Conservation (phyloP, 1,140 invertebrate species). For the Brachionus manjavacas region DNA sequence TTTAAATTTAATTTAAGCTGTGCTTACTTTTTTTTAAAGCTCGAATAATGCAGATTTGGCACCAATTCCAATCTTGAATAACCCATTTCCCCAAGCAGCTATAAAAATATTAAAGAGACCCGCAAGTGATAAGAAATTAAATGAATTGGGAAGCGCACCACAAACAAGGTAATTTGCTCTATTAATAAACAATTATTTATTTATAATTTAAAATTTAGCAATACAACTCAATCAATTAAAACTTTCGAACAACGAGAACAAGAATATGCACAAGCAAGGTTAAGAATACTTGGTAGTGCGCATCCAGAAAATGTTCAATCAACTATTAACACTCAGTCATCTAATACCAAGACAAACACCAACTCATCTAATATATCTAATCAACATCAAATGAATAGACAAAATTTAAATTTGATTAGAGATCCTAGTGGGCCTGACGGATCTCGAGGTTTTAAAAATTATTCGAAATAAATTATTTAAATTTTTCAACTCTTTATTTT, state of each 20-base stretch:
- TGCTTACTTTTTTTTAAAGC: not conserved
- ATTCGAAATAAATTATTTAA: not conserved
- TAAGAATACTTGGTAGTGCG: slow-evolving; percentile 31
- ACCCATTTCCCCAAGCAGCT: not conserved
- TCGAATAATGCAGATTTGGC: not conserved
- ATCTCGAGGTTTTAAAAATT: not conserved
- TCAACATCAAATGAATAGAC: slow-evolving; percentile 3
- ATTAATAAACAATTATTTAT: not conserved
- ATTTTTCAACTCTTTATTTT: not conserved
- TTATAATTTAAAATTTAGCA: not conserved
- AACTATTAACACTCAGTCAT: not conserved
- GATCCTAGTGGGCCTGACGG: slow-evolving; percentile 12
- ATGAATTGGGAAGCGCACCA: not conserved
- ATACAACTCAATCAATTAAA: not conserved
- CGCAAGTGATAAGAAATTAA: slow-evolving; percentile 6
- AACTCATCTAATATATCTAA: not conserved
- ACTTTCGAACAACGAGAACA: slow-evolving; percentile 40
- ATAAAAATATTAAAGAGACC: slow-evolving; percentile 41
- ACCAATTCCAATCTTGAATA: not conserved
- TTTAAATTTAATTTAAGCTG: not conserved
- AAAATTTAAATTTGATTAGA: slow-evolving; percentile 11
- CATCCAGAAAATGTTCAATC: slow-evolving; percentile 13
- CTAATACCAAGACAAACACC: not conserved
- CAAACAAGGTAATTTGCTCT: not conserved
- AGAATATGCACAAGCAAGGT: slow-evolving; percentile 39